Evolutionary conservation across 1,140 invertebrate species (phyloP).

Genomic region (Nephila pilipes): DNA sequence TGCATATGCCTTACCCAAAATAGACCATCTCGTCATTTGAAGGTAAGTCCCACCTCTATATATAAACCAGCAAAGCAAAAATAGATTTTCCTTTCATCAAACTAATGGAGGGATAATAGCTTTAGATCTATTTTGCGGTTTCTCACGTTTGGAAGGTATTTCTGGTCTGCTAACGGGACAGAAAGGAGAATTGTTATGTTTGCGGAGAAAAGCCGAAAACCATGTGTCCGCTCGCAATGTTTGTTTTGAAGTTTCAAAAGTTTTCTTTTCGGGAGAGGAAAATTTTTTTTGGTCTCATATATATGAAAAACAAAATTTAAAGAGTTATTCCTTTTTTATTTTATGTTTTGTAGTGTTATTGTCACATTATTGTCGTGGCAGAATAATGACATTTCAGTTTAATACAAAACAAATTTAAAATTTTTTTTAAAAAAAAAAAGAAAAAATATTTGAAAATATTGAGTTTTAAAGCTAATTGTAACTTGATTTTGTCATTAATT

Average conservation of each 20-base stretch:
- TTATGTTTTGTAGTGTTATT: no score
- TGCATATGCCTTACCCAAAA: constrained; percentile 62
- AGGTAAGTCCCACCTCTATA: constrained; percentile 63
- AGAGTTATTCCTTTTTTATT: no score
- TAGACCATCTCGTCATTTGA: constrained; percentile 61
- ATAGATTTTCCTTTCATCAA: constrained; percentile 46
- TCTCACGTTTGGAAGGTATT: constrained; percentile 4
- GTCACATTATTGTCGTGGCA: no score
- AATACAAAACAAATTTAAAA: no score
- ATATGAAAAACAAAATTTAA: not conserved
- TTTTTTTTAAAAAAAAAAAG: no score
- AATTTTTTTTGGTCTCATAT: not conserved
- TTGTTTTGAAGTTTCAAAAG: constrained; percentile 24
- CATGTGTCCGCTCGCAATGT: constrained; percentile 4
- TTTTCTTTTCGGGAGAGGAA: not conserved
- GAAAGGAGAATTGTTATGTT: constrained; percentile 15
- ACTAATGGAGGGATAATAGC: constrained; percentile 51
- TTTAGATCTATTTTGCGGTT: constrained; percentile 45
- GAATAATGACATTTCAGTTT: no score
- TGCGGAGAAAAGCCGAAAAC: constrained; percentile 4
- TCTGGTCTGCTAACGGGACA: constrained; percentile 37
- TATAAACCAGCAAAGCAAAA: constrained; percentile 55
- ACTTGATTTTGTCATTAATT: no score
- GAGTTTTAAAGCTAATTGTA: no score
- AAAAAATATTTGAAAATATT: no score